Evolutionary conservation across 1,140 invertebrate species (phyloP), one percentile per base, ranked within the genome.

Genomic region (Zeugodacus cucurbitae): DNA sequence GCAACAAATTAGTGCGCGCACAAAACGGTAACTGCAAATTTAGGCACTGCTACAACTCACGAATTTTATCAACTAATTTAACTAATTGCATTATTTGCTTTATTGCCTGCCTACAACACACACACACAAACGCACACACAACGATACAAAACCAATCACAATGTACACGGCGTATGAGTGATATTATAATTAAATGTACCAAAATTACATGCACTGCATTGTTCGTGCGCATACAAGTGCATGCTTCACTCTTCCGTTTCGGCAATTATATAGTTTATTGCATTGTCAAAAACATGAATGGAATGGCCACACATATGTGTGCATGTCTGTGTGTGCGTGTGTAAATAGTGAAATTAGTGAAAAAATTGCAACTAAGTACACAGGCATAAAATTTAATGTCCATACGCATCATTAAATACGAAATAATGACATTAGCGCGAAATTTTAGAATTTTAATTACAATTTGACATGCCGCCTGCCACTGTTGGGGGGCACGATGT

Each of bases 51-150:
- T 54, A 54, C 10, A 17, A 5, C 29, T 29, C 32, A 67, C 64
- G 29, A 32, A 67, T 32, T 67, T 67, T 67, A 67, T 67, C 64
- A 67, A 67, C 29, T 67, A 67, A 67, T 67, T 67, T 67, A 67
- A 67, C 64, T 67, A 67, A 67, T 67, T 67, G 29, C 64, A 67
- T 67, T 34, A 67, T 67, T 67, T 67, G 64, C 32, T 67, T 67
- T 67, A 67, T 67, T 67, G 29, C 64, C 64, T 67, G 26, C 64
- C 64, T 34, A 29, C 26, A 67, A 67, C 64, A 78, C 70, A 70
- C 67, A 70, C 67, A 26, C 67, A 20, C 67, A 70, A 2, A 26
- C 67, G 14, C 67, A 70, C 20, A 20, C 67, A 70, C 70, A 32
- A 5, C 14, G 8, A 34, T 20, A 78, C 32, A 78, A 10, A 37